Base-by-base conservation (phyloP, 2,888 invertebrate genomes). In the Cancer borealis region DNA sequence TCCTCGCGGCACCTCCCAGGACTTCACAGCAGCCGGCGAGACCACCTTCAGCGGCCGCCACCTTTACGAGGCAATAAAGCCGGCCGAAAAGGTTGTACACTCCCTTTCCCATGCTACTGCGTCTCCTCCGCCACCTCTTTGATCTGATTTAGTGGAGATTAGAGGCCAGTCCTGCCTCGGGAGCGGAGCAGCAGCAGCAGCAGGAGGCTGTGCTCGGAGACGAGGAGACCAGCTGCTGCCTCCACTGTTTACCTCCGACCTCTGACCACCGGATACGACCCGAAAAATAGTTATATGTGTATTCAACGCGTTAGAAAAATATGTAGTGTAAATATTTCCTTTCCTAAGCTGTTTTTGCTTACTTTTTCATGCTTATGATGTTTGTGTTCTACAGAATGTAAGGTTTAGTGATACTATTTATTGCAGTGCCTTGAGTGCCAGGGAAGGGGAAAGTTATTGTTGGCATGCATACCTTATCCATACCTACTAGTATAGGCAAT, bases 101-200 rank as follows among this genome's bases (percentile, higher is more conserved):
- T 93, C 92, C 92, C 92, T 91, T 88, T 84, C 90, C 84, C 90
- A 90, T 92, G 90, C 94, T 92, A 92, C 94, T 91, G 94, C 92
- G 94, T 92, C 94, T 90, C 94, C 84, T 94, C 90, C 84, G 92
- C 94, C 92, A 94, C 88, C 91, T 94, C 90, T 94, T 94, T 90
- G 94, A 94, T 94, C 92, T 94, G 94, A 94, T 94, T 94, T 94
- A 94, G 89, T 92, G 94, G 92, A 90, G 92, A 92, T 92, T 92
- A 94, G 94, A 84, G 88, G 89, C 92, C 89, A 92, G 60, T 91
- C 94, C 88, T 84, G 91, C 46, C 60, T 39, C 46, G 49, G 91
- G 91, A 54, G 66, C 88, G n/a, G 14, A 10, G 84, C 49, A 30
- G 21, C 30, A 46, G 73, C 54, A 60, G 39, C 39, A 60, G 73